A percentile compares a stretch with the other conserved stretches of the same genome.
These are phyloP conservation scores for Acanthosepion lycidas DNA, from an alignment of 2,888 invertebrate genomes.

Conservation along the genomic window DNA sequence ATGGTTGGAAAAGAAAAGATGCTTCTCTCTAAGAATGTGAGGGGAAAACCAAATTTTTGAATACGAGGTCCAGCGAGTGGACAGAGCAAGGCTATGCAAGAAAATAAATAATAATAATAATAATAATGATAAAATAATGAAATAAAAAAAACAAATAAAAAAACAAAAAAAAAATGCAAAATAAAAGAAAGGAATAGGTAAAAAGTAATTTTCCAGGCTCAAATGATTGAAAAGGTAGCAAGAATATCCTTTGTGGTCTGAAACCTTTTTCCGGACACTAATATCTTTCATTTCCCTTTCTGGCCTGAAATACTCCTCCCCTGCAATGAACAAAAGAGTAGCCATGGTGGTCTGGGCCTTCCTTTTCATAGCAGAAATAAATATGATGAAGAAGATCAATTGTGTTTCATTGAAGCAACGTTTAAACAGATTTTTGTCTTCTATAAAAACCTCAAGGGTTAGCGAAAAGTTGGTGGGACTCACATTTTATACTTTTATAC, in stretches of 20 bases:
- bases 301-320: not conserved
- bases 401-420: not conserved
- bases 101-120: not conserved
- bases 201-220: not conserved
- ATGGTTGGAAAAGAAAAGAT: not conserved
- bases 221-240: slow-evolving; percentile 2
- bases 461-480: not conserved
- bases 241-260: not conserved
- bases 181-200: not conserved
- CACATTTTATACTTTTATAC: not conserved
- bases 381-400: not conserved
- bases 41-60: not conserved
- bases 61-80: not conserved
- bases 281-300: slow-evolving; percentile 33
- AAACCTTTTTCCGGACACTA: not conserved
- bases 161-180: not conserved
- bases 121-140: not conserved
- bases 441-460: slow-evolving; percentile 1
- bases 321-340: not conserved
- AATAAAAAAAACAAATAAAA: not conserved
- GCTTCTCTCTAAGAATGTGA: not conserved
- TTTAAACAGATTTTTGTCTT: slow-evolving; percentile 8
- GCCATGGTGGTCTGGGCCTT: not conserved
- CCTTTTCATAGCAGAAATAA: not conserved
- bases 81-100: not conserved